These are phyloP conservation scores for Tympanuchus pallidicinctus DNA, from an alignment of 2,113 vertebrate species.

Conservation along the genomic window DNA sequence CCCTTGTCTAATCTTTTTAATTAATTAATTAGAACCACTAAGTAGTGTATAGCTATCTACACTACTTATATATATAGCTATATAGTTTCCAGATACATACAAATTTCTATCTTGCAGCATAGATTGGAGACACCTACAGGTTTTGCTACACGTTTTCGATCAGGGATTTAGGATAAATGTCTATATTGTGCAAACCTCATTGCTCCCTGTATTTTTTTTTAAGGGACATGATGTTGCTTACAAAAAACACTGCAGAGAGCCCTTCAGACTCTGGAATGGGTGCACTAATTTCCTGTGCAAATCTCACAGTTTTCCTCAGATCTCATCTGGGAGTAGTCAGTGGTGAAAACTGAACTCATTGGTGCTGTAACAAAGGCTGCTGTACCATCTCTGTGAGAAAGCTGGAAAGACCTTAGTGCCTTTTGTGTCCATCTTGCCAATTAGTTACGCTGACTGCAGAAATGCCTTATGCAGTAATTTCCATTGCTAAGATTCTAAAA, in stretches of 20 bases:
- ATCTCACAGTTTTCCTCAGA: background rate
- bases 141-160: background rate
- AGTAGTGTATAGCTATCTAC: background rate
- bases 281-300: background rate
- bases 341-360: background rate
- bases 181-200: background rate
- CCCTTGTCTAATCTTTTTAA: background rate
- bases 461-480: background rate
- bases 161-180: background rate
- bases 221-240: background rate
- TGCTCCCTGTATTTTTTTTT: background rate
- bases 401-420: background rate
- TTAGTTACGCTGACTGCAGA: background rate
- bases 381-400: background rate
- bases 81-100: background rate
- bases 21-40: background rate
- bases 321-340: accelerated
- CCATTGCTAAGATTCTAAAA: background rate
- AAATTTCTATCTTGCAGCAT: background rate
- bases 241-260: background rate
- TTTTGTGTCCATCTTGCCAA: background rate
- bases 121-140: background rate
- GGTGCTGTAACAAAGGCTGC: background rate
- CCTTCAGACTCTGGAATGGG: background rate
- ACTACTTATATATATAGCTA: background rate